Conservation (phyloP, 2,888 invertebrate genomes). For the Petrophora chlorosata region DNA sequence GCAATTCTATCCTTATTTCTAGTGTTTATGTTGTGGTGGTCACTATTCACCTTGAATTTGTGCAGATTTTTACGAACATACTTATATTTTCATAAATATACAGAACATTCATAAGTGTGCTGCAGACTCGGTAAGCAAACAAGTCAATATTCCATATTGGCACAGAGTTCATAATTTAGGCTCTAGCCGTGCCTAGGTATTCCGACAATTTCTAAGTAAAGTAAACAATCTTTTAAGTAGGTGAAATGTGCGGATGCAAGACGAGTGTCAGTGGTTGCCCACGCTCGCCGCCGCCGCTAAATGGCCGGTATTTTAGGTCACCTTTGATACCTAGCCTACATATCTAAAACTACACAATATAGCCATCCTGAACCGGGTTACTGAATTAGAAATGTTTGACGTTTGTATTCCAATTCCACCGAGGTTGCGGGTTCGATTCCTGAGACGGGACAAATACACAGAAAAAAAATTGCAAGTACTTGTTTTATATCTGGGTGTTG, state of each 20-base stretch:
- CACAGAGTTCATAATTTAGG: conserved; percentile 22
- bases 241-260: conserved; percentile 43
- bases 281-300: conserved; percentile 40
- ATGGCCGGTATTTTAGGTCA: conserved; percentile 57
- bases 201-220: conserved; percentile 40
- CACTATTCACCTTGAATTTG: too few species aligned
- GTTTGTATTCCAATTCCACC: conserved; percentile 45
- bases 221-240: conserved; percentile 44
- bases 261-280: conserved; percentile 46
- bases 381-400: conserved; percentile 51
- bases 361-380: conserved; percentile 49
- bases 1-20: too few species aligned
- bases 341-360: conserved; percentile 34
- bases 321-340: too few species aligned
- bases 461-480: too few species aligned
- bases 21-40: too few species aligned
- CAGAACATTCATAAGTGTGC: conserved; percentile 1
- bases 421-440: too few species aligned
- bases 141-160: conserved; percentile 16
- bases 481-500: too few species aligned
- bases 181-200: conserved; percentile 29
- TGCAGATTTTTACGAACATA: too few species aligned
- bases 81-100: too few species aligned
- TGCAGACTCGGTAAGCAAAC: not conserved
- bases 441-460: too few species aligned